Conservation (phyloP, 2,797 vertebrate species). For the Ispidina lecontei region DNA sequence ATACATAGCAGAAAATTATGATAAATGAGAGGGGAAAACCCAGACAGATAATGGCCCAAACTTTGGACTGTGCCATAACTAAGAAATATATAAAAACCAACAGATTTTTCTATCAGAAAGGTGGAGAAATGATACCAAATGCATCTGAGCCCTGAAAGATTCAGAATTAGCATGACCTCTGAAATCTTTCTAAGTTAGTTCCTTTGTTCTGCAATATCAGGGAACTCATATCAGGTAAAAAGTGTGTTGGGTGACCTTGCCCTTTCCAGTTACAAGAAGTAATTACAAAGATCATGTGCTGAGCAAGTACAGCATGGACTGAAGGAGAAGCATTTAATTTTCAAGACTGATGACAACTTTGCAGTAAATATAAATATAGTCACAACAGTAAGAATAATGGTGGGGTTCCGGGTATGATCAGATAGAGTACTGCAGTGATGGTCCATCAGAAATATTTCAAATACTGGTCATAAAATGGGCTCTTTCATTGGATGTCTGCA, state of each 20-base stretch:
- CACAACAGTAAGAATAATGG: not conserved
- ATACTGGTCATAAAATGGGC: not conserved
- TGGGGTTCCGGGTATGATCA: not conserved
- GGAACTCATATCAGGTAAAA: not conserved
- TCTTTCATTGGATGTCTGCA: not conserved
- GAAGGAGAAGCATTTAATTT: not conserved
- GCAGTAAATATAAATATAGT: not conserved
- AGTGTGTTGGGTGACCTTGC: not conserved
- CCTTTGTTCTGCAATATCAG: not conserved
- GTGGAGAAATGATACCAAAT: not conserved
- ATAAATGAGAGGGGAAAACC: slow-evolving; percentile 71
- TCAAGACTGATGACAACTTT: not conserved
- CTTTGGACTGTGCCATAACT: slow-evolving; percentile 31
- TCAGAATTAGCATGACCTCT: not conserved
- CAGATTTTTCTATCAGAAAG: not conserved
- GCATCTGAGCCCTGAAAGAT: not conserved
- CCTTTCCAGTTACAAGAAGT: not conserved
- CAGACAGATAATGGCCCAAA: slow-evolving; percentile 46
- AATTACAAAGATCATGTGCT: not conserved
- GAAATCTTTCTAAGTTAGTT: not conserved
- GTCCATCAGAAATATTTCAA: not conserved
- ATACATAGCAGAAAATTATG: slow-evolving; percentile 78
- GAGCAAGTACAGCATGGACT: not conserved
- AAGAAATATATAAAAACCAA: not conserved
- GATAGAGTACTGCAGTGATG: not conserved